phyloP scores from a whole-genome alignment of 2,797 vertebrate species.

The Mormyrops boulengeri region DNA sequence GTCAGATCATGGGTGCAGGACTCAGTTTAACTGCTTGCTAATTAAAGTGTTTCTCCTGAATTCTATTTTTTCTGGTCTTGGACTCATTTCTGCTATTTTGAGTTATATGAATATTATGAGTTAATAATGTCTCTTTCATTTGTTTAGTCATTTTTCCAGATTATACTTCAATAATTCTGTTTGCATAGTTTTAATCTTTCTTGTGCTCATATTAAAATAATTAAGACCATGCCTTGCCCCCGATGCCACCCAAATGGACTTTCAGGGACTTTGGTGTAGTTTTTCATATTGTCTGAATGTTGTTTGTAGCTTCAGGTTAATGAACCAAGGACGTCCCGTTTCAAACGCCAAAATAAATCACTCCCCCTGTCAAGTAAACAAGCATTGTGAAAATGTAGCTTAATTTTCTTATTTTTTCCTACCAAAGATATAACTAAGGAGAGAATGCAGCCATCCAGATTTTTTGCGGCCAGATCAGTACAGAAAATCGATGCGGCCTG shows the following conservation, averaged over 20 bases:
- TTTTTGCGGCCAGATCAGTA: neutral
- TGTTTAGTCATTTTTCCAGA: neutral
- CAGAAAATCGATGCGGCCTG: neutral
- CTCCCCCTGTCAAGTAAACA: neutral
- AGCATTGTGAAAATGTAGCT: neutral
- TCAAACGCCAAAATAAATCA: conserved; percentile 19
- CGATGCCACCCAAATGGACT: neutral
- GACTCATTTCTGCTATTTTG: neutral
- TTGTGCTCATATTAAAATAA: conserved; percentile 8
- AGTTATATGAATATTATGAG: neutral
- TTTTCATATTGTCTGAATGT: conserved; percentile 8
- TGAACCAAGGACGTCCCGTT: conserved; percentile 18
- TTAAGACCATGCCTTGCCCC: conserved; percentile 6
- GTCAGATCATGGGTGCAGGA: neutral
- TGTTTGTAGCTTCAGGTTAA: conserved; percentile 18
- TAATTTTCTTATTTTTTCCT: neutral
- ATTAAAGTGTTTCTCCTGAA: neutral
- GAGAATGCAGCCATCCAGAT: neutral
- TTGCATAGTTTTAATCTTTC: conserved; percentile 1
- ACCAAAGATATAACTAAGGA: neutral
- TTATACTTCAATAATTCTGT: conserved; percentile 7
- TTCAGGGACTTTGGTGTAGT: neutral
- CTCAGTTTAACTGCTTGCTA: neutral
- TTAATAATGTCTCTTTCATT: conserved; percentile 4
- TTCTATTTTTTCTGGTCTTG: neutral